Base-by-base conservation (phyloP, 2,888 invertebrate genomes). In the Melinopterus prodromus region DNA sequence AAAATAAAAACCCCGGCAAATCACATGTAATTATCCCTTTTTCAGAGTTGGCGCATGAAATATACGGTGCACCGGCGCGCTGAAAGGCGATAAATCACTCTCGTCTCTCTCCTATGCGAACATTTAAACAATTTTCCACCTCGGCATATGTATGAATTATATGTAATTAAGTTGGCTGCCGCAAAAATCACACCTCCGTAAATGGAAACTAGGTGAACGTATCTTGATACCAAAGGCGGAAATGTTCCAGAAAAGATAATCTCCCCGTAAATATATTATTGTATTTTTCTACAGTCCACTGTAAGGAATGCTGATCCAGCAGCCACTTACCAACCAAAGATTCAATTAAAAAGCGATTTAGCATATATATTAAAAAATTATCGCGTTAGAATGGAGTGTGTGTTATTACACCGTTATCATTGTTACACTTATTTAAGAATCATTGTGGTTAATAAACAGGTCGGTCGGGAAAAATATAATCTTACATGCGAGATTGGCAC, bases 181-280 rank as follows among this genome's bases (percentile, higher is more conserved):
- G 15, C 38, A 77, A 77, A 77, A 69, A 77, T 53, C 38, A 38
- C 16, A 4, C 53, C 53, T 16, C 77, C 69, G 26, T 77, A 38
- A 53, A 77, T n/a, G 77, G 77, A 69, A 77, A 77, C 77, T 77
- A 77, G 77, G 77, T 77, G 77, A 77, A 69, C 69, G 53, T 69
- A 77, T 77, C 35, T 15, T 26, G 26, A 26, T 26, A 26, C 26
- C 26, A 26, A 53, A 53, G 53, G 53, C 53, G 53, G 53, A 53
- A 53, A 53, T 53, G 26, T 26, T 26, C 26, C 26, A 26, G 26
- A 26, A 26, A 26, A 26, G 26, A 26, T 26, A 26, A 26, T 26
- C 26, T 26, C 26, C 26, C 26, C 26, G 26, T 26, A 26, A 26
- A 26, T 26, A 26, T 26, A 26, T 26, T 26, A 26, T 26, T 26